These are phyloP conservation scores for Miichthys miiuy DNA, from an alignment of 2,797 vertebrate genomes.

Conservation along the genomic window DNA sequence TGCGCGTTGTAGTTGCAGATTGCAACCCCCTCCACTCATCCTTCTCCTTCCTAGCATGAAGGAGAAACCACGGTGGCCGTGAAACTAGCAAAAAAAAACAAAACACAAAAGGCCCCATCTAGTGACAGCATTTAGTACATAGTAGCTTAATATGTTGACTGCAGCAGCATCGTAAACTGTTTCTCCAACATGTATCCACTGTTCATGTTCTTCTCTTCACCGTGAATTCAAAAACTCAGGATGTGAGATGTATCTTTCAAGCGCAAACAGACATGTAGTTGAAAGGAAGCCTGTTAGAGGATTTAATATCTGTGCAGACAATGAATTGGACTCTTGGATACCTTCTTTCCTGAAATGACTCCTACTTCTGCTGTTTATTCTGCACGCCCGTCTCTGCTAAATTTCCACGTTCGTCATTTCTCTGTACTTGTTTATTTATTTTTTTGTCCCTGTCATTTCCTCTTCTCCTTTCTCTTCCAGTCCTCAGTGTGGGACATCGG, in stretches of 20 bases:
- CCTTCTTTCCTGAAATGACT: neutral
- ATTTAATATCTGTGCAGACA: neutral
- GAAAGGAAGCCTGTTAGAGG: neutral
- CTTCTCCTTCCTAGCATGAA: too few species aligned
- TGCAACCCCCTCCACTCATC: too few species aligned
- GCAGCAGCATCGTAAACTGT: too few species aligned
- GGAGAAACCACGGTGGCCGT: too few species aligned
- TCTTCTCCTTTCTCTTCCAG: neutral
- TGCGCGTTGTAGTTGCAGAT: too few species aligned
- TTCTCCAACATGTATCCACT: too few species aligned
- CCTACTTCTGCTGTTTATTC: neutral
- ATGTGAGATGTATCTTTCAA: neutral
- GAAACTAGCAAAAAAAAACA: too few species aligned
- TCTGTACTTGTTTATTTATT: conserved; percentile 11
- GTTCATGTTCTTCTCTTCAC: too few species aligned
- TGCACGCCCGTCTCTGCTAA: neutral
- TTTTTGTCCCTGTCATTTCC: conserved; percentile 3
- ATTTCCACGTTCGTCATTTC: neutral
- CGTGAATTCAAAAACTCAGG: too few species aligned
- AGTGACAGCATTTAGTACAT: too few species aligned
- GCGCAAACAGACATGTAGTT: neutral
- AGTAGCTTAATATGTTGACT: too few species aligned
- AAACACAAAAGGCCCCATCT: too few species aligned
- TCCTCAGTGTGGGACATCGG: conserved; percentile 20
- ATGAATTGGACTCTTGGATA: neutral